phyloP scores from a whole-genome alignment of 2,888 invertebrate genomes.

The Cremastobaeus sp. region DNA sequence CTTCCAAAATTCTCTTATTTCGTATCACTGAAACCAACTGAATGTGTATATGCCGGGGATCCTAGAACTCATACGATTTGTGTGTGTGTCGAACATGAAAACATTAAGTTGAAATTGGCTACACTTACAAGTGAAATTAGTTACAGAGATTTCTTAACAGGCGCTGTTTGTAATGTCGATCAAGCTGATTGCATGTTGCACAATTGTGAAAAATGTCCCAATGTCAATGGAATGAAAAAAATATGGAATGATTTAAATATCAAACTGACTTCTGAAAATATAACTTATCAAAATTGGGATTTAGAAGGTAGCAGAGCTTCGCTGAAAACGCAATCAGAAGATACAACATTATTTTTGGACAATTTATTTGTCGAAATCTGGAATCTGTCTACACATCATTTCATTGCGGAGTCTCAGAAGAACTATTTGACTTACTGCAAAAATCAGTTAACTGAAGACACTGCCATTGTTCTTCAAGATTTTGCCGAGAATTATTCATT shows the following conservation, averaged over 20 bases:
- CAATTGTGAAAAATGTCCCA: slow-evolving; percentile 20
- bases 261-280: not conserved
- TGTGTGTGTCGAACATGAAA: slow-evolving; percentile 24
- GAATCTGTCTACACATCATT: slow-evolving; percentile 11
- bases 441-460: slow-evolving; percentile 2
- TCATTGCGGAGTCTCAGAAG: slow-evolving; percentile 14
- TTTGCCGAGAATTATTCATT: slow-evolving; percentile 24
- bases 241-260: slow-evolving; percentile 5
- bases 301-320: slow-evolving; percentile 9
- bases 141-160: slow-evolving; percentile 7
- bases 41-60: slow-evolving; percentile 25
- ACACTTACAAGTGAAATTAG: slow-evolving; percentile 7
- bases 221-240: not conserved
- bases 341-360: no score
- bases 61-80: no score
- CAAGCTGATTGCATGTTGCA: slow-evolving; percentile 15
- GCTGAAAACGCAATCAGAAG: not conserved
- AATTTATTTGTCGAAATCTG: slow-evolving; percentile 14
- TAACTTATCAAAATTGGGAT: slow-evolving; percentile 6
- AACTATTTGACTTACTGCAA: slow-evolving; percentile 17
- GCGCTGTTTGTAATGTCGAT: slow-evolving; percentile 18
- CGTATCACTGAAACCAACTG: slow-evolving; percentile 12
- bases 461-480: slow-evolving; percentile 15
- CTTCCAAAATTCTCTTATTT: slow-evolving; percentile 30
- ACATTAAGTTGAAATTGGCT: slow-evolving; percentile 23